Percentiles rank a stretch among this genome's conserved stretches.
These are phyloP conservation scores for Achlya flavicornis DNA, from an alignment of 2,888 invertebrate genomes.

Conservation along the genomic window DNA sequence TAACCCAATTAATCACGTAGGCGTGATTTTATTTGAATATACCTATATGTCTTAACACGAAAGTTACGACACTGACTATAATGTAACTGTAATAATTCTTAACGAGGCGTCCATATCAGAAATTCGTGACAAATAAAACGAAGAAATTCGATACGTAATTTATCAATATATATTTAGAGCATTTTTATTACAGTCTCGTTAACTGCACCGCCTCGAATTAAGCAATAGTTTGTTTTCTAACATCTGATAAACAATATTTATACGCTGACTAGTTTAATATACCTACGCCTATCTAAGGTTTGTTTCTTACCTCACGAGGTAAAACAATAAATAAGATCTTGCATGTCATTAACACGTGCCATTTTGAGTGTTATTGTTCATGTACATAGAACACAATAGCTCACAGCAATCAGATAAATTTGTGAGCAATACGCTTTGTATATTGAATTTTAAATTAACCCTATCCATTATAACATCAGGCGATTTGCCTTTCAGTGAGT, in stretches of 20 bases:
- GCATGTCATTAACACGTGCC: conserved; percentile 8
- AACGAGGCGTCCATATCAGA: conserved; percentile 40
- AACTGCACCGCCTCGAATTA: conserved; percentile 43
- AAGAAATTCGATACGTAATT: conserved; percentile 39
- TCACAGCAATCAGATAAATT: background rate
- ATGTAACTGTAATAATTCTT: conserved; percentile 7
- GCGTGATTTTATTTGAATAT: conserved; percentile 5
- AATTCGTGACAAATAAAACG: conserved; percentile 41
- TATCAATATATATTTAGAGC: conserved; percentile 59
- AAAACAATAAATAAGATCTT: conserved; percentile 10
- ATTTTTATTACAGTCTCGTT: conserved; percentile 58
- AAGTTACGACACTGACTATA: conserved; percentile 1
- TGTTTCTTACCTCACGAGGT: background rate
- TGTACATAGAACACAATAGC: conserved; percentile 4
- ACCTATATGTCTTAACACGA: background rate
- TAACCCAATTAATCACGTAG: conserved; percentile 3
- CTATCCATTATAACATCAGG: conserved; percentile 22
- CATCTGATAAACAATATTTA: conserved; percentile 40
- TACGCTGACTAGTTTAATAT: background rate
- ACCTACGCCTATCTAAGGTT: background rate
- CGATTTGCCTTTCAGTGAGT: conserved; percentile 24
- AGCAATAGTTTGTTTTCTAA: conserved; percentile 44
- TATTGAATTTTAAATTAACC: conserved; percentile 20
- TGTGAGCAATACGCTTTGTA: conserved; percentile 15
- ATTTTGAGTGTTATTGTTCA: conserved; percentile 1